Base-by-base conservation (phyloP, 2,797 vertebrate species). In the Macropus fuliginosus region DNA sequence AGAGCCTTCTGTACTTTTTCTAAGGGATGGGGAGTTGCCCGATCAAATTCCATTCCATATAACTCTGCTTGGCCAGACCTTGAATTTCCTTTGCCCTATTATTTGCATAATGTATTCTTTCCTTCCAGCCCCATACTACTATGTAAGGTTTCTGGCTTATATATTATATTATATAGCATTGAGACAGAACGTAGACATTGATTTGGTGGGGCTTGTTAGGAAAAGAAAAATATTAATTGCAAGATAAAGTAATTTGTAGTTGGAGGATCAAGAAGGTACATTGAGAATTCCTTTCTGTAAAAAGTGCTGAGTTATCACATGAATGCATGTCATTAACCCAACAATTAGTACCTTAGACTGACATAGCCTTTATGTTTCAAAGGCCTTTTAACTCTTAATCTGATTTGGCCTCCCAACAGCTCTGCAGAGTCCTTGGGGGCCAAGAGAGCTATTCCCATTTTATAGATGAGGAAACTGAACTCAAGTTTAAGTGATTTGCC, bases 401-500 rank as follows among this genome's bases (percentile, higher is more conserved):
- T 87, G 74, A 50, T 87, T 50, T 87, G 40, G 40, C 74, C 24
- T 87, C 74, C 74, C 24, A 46, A 87, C 24, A 87, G 21, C 13
- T 46, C 74, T 18, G 16, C 62, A 74, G 62, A 40, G 62, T 74
- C 14, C 62, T 46, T 4, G 40, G 74, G 74, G 40, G 24, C 74
- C 50, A 46, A 81, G 74, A 50, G 74, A 50, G 40, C 24, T 91
- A 92, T 0, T 92, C n/a, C 92, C 54, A 93, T 54, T 94, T 91
- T 93, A 56, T 95, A 96, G 92, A 92, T 90, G 59, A 91, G 46
- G 93, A 87, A 54, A 96, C 8, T 28, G 54, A 97, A n/a, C 52
- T 34, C 56, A 92, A 92, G 28, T 92, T 50, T 59, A 89, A 13
- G 93, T 46, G 21, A 96, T 87, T 87, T 87, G 74, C 10, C 40